phyloP scores from a whole-genome alignment of 2,888 invertebrate genomes.

The Caenorhabditis sp. region DNA sequence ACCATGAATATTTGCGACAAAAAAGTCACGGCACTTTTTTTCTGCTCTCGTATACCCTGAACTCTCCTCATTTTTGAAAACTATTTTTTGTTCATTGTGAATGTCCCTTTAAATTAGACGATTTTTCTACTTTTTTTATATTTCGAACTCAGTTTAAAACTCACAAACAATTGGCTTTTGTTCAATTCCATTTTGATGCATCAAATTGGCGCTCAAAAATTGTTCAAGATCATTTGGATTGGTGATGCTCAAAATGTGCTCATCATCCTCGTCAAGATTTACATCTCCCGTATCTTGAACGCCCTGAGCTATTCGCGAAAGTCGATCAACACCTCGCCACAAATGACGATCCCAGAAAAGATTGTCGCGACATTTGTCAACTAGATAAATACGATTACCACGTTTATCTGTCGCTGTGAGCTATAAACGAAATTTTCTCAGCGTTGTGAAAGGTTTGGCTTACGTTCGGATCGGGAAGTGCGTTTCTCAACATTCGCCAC shows the following conservation, averaged over 20 bases:
- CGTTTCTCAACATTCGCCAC: conserved; percentile 49
- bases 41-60: no score
- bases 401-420: conserved; percentile 34
- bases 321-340: conserved; percentile 27
- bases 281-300: conserved; percentile 3
- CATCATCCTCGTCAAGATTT: not conserved
- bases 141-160: no score
- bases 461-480: conserved; percentile 40
- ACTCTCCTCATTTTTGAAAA: no score
- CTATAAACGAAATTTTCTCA: not conserved
- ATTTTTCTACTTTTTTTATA: no score
- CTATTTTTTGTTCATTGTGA: no score
- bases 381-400: conserved; percentile 40
- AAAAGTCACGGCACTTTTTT: no score
- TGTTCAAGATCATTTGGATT: not conserved
- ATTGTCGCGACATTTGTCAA: conserved; percentile 36
- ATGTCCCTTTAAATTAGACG: no score
- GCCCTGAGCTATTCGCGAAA: conserved; percentile 7
- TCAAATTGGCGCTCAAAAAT: not conserved
- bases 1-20: no score
- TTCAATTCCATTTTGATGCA: not conserved
- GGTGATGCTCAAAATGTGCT: not conserved
- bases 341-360: conserved; percentile 30
- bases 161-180: not conserved
- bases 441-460: no score